Evolutionary conservation across 2,888 invertebrate genomes (phyloP), one percentile per base, ranked within the genome.

Genomic region (Tachina fera): DNA sequence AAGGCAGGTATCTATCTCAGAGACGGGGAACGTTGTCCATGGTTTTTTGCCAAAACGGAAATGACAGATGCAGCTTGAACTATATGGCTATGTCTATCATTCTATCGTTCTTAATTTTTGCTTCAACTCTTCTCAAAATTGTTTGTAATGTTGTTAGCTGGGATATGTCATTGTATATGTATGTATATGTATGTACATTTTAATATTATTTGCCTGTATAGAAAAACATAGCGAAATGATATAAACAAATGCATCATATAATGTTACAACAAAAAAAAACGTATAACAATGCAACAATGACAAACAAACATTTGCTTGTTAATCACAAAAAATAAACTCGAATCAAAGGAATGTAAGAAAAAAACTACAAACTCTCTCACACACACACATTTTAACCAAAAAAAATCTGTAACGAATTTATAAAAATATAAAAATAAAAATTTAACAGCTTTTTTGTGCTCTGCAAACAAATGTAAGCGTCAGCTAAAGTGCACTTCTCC

Each of bases 401-500:
- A 43, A 61, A 74, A 16, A 72, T 45, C 4, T 71, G 49, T 65
- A 83, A 83, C 83, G 75, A 71, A 71, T 77, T 77, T 77, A 76
- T 71, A 77, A 83, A 77, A 72, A 60, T 45, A 72, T 39, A n/a
- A n/a, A n/a, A n/a, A 72, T 39, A 72, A 39, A 74, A 51, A n/a
- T 61, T 68, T 68, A 61, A 75, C 65, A 60, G 51, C 60, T 77
- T 83, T 31, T 31, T 77, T 67, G 11, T 65, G 19, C 49, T 60
- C 19, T 31, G 31, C 60, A 75, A 81, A 61, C 58, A 74, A 81
- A 61, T 81, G 68, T 75, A 68, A 75, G 77, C 77, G 76, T 77
- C 83, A 83, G 83, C 83, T 77, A 67, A 83, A 83, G 77, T 83
- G 83, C 83, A 83, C 83, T 83, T 83, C 65, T 77, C 6, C 22